A percentile compares a stretch with the other conserved stretches of the same genome.
phyloP scores from a whole-genome alignment of 1,140 invertebrate species.

The Paralvinella palmiformis region DNA sequence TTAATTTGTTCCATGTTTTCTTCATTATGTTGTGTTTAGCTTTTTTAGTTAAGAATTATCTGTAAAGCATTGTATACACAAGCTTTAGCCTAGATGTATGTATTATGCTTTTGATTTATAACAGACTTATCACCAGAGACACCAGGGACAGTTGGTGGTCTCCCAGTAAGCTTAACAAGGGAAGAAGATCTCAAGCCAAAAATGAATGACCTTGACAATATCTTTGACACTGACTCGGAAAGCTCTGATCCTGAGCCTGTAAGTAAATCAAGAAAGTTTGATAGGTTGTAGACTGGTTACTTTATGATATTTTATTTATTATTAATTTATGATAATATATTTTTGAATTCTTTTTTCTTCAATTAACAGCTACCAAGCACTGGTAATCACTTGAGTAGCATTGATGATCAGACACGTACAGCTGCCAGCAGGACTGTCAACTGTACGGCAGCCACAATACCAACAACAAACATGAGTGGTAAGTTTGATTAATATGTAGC shows the following conservation, averaged over 20 bases:
- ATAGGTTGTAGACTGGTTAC: background rate
- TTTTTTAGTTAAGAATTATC: no score
- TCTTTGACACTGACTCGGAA: constrained; percentile 23
- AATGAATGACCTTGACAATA: constrained; percentile 22
- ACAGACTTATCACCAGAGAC: constrained; percentile 10
- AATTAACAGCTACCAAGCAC: background rate
- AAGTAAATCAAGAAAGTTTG: background rate
- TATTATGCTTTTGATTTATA: no score
- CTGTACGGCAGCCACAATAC: background rate
- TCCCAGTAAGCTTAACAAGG: constrained; percentile 18
- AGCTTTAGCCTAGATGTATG: no score
- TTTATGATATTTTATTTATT: background rate
- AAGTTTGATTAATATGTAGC: no score
- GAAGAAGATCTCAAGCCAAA: constrained; percentile 23
- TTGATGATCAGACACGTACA: no score
- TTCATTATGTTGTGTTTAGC: no score
- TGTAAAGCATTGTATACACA: no score
- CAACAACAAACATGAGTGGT: no score
- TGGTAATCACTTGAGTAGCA: no score
- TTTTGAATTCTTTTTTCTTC: background rate
- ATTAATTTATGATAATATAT: background rate
- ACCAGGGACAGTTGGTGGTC: constrained; percentile 2
- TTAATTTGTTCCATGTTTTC: no score
- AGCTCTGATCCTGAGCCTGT: constrained; percentile 16
- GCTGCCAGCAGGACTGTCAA: no score